Percentiles rank a stretch among this genome's conserved stretches.
Conservation (phyloP, 2,888 invertebrate species). For the Abscondita cerata region DNA sequence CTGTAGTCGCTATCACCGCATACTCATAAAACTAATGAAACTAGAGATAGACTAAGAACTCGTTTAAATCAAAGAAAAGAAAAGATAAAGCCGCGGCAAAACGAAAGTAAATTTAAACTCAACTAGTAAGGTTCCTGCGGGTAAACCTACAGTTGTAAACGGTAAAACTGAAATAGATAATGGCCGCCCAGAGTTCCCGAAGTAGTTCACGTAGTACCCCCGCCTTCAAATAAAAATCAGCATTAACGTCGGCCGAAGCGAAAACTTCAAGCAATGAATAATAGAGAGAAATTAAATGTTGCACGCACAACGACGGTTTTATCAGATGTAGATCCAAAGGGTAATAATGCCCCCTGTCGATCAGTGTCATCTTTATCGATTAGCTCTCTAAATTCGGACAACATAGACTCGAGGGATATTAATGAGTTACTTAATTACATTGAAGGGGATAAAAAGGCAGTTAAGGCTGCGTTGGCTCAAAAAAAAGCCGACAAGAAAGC, state of each 20-base stretch:
- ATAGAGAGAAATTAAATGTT: constrained; percentile 12
- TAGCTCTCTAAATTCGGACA: constrained; percentile 33
- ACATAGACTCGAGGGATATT: constrained; percentile 46
- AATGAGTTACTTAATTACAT: constrained; percentile 56
- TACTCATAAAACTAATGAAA: constrained; percentile 51
- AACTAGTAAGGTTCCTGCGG: not conserved
- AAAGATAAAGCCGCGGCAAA: constrained; percentile 22
- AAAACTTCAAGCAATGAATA: constrained; percentile 17
- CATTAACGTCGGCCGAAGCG: constrained; percentile 15
- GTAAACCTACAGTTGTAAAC: not conserved
- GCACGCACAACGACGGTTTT: not conserved
- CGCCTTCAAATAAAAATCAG: constrained; percentile 33
- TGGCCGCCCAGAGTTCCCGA: constrained; percentile 26
- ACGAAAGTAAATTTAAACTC: constrained; percentile 13
- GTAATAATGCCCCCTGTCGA: constrained; percentile 10
- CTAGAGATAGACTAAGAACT: constrained; percentile 53
- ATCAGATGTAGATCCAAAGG: not conserved
- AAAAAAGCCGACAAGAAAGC: constrained; percentile 87
- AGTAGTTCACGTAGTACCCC: constrained; percentile 27
- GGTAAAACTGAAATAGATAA: constrained; percentile 10
- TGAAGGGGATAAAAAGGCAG: constrained; percentile 52
- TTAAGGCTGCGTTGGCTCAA: constrained; percentile 53
- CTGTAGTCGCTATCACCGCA: constrained; percentile 42
- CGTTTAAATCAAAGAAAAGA: constrained; percentile 52
- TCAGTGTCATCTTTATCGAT: constrained; percentile 25